Evolutionary conservation across 2,797 vertebrate species (phyloP).

Genomic region (Protonibea diacanthus): DNA sequence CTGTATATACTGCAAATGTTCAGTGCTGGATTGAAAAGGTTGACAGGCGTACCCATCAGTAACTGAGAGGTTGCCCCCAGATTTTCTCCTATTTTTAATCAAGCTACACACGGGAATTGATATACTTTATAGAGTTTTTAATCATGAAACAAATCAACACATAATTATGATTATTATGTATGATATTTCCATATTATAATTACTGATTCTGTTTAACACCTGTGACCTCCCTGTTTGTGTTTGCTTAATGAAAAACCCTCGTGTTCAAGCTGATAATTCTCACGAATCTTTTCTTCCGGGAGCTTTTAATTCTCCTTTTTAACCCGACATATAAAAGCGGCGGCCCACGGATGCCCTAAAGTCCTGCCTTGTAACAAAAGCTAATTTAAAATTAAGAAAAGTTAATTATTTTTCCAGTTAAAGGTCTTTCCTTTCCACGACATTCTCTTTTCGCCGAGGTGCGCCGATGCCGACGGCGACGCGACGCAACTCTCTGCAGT

Average conservation of each 20-base stretch:
- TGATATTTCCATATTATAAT: constrained; percentile 22
- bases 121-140: not conserved
- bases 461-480: not conserved
- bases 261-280: constrained; percentile 25
- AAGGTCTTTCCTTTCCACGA: constrained; percentile 5
- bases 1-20: not conserved
- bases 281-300: constrained; percentile 20
- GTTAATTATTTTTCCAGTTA: constrained; percentile 39
- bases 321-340: constrained; percentile 19
- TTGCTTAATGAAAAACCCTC: constrained; percentile 13
- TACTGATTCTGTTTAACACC: constrained; percentile 18
- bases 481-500: not conserved
- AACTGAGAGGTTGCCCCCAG: not conserved
- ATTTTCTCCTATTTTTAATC: not conserved
- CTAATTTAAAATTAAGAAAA: constrained; percentile 56
- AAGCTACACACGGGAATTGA: not conserved
- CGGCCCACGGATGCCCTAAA: constrained; percentile 1
- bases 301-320: constrained; percentile 31
- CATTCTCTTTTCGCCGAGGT: not conserved
- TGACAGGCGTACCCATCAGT: not conserved
- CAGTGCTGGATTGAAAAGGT: not conserved
- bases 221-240: constrained; percentile 28
- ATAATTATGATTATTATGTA: not conserved
- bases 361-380: constrained; percentile 40
- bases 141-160: not conserved